Conservation (phyloP, 2,113 vertebrate genomes). For the Leptobrachium leishanense region DNA sequence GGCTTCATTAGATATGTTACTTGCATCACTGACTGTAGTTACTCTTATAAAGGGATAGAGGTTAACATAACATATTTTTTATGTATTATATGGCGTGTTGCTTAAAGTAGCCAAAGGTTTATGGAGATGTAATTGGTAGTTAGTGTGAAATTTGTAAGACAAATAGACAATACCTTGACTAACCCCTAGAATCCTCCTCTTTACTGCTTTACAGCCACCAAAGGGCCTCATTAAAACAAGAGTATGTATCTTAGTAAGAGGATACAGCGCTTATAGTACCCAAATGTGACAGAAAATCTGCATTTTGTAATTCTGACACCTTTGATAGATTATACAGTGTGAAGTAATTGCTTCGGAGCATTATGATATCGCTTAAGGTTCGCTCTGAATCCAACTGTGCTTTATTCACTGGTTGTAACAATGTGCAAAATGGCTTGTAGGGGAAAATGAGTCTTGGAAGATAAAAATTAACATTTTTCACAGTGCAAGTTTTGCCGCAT, state of each 20-base stretch:
- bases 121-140: slow-evolving; percentile 92
- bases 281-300: slow-evolving; percentile 82
- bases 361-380: slow-evolving; percentile 73
- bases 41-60: slow-evolving; percentile 75
- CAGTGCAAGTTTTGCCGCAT: slow-evolving; percentile 57
- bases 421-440: slow-evolving; percentile 66
- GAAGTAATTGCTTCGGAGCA: slow-evolving; percentile 78
- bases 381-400: slow-evolving; percentile 74
- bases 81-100: slow-evolving; percentile 78
- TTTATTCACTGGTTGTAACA: slow-evolving; percentile 71
- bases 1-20: slow-evolving; percentile 88
- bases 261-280: slow-evolving; percentile 76
- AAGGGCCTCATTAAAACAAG: slow-evolving; percentile 87
- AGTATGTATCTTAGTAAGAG: slow-evolving; percentile 81
- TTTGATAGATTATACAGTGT: slow-evolving; percentile 86
- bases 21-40: slow-evolving; percentile 83
- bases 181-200: slow-evolving; percentile 78
- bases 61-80: slow-evolving; percentile 80
- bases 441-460: slow-evolving; percentile 68
- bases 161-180: slow-evolving; percentile 88
- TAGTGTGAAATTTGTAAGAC: slow-evolving; percentile 95
- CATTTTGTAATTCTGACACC: slow-evolving; percentile 87
- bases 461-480: slow-evolving; percentile 64
- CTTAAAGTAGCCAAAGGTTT: slow-evolving; percentile 87
- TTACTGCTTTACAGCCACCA: slow-evolving; percentile 87